phyloP scores from a whole-genome alignment of 2,888 invertebrate genomes.

The Mesoligia furuncula region DNA sequence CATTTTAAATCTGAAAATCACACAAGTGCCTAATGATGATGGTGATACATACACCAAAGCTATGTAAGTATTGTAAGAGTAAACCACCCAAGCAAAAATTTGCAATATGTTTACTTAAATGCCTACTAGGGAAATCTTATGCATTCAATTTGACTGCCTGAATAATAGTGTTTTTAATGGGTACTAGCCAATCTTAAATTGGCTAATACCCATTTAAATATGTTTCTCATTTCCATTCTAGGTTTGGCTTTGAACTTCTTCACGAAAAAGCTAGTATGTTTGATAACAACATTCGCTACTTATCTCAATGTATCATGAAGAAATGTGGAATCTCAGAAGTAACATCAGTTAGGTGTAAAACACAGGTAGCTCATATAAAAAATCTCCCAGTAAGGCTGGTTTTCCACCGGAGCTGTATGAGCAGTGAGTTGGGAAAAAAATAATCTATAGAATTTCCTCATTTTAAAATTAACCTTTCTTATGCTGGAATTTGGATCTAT shows the following conservation, averaged over 20 bases:
- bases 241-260: slow-evolving; percentile 88
- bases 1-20: slow-evolving; percentile 78
- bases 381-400: background rate
- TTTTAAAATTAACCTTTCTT: background rate
- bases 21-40: slow-evolving; percentile 88
- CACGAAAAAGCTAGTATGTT: slow-evolving; percentile 86
- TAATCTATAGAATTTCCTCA: no score
- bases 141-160: background rate
- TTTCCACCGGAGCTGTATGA: background rate
- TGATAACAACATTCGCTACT: slow-evolving; percentile 85
- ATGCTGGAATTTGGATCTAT: background rate
- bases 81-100: background rate
- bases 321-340: slow-evolving; percentile 82
- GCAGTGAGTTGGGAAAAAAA: background rate
- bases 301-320: slow-evolving; percentile 86
- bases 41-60: slow-evolving; percentile 86
- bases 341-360: slow-evolving; percentile 84
- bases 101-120: background rate
- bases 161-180: background rate
- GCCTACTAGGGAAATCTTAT: background rate
- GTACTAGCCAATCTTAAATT: background rate
- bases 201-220: background rate
- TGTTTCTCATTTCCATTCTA: slow-evolving; percentile 62
- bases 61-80: slow-evolving; percentile 80
- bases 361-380: slow-evolving; percentile 78